A percentile compares a stretch with the other conserved stretches of the same genome.
Evolutionary conservation across 2,888 invertebrate species (phyloP).

Genomic region (Amphipoea lucens): DNA sequence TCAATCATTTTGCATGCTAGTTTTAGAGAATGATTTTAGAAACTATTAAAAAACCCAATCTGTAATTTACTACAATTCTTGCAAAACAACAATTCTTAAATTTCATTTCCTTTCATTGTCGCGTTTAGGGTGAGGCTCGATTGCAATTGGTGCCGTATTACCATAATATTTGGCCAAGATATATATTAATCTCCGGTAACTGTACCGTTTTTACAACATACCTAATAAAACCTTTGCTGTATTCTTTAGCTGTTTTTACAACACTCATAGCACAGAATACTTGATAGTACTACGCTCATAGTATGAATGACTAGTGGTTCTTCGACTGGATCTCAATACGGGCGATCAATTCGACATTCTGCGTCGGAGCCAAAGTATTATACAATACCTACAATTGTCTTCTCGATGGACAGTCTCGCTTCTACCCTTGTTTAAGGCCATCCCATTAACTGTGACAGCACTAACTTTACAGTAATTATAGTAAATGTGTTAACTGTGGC

Average conservation of each 20-base stretch:
- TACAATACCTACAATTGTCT: background rate
- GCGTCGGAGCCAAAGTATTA: too few species aligned
- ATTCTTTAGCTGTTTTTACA: background rate
- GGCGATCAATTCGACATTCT: too few species aligned
- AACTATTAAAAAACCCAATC: too few species aligned
- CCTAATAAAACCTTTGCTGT: too few species aligned
- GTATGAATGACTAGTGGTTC: background rate
- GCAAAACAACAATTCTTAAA: too few species aligned
- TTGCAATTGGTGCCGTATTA: background rate
- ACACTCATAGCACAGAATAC: too few species aligned
- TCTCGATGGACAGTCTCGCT: constrained; percentile 3
- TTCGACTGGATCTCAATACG: background rate
- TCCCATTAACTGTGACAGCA: constrained; percentile 58
- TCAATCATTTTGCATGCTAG: too few species aligned
- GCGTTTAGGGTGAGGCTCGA: background rate
- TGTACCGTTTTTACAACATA: background rate
- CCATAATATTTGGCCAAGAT: too few species aligned
- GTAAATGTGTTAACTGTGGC: constrained; percentile 82
- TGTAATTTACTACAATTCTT: too few species aligned
- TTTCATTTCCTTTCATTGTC: too few species aligned
- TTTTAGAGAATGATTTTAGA: too few species aligned
- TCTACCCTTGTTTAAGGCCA: constrained; percentile 39
- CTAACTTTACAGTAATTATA: constrained; percentile 77
- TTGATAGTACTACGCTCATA: too few species aligned
- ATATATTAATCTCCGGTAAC: background rate